phyloP scores from a whole-genome alignment of 2,113 vertebrate species.

The Sinocyclocheilus anophthalmus region DNA sequence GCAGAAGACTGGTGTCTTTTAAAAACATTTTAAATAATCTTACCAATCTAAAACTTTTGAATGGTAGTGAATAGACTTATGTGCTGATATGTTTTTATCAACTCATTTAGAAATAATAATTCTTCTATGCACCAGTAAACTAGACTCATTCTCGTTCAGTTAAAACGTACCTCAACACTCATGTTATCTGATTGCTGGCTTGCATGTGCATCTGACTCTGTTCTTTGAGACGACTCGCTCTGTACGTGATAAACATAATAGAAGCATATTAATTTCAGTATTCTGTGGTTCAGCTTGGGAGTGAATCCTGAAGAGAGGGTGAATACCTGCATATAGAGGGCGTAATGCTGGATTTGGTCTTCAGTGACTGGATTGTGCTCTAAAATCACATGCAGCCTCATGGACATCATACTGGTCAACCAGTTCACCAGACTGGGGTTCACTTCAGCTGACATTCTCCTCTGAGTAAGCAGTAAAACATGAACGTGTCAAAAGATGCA shows the following conservation, averaged over 20 bases:
- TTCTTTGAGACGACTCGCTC: constrained; percentile 60
- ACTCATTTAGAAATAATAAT: not conserved
- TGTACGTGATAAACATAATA: constrained; percentile 42
- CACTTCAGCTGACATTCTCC: constrained; percentile 88
- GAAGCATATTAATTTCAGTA: not conserved
- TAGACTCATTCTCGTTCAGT: not conserved
- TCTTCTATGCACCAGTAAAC: not conserved
- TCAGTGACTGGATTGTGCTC: constrained; percentile 87
- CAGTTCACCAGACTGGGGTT: constrained; percentile 90
- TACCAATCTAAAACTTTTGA: too few species aligned
- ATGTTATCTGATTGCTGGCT: constrained; percentile 62
- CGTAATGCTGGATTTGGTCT: constrained; percentile 83
- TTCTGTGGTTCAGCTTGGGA: not conserved
- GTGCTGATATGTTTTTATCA: too few species aligned
- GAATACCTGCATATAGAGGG: constrained; percentile 74
- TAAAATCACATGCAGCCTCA: constrained; percentile 87
- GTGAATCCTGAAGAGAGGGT: not conserved
- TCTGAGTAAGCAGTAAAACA: constrained; percentile 67
- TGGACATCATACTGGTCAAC: constrained; percentile 93
- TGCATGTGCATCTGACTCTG: constrained; percentile 59
- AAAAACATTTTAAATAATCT: too few species aligned
- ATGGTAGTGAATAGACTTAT: too few species aligned
- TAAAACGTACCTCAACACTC: constrained; percentile 60
- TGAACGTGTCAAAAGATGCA: not conserved
- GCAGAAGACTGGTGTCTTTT: too few species aligned